Evolutionary conservation across 2,888 invertebrate species (phyloP), one percentile per base, ranked within the genome.

Genomic region (Drosophila sordidula): DNA sequence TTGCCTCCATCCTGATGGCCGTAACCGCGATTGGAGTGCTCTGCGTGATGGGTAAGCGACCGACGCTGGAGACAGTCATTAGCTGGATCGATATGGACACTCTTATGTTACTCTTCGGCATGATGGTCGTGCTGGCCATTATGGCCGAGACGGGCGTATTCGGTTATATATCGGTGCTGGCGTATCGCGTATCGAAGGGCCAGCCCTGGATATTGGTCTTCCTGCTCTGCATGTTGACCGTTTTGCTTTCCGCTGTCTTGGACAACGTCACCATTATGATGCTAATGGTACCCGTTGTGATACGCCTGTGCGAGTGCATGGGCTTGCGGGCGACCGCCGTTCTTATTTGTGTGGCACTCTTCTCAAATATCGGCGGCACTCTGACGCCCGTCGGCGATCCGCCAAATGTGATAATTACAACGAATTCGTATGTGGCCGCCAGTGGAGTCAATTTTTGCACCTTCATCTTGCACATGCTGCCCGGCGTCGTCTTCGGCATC

Each of bases 371-470:
- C 46, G 98, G 98, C 0, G 98, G 98, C 0, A 95, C 97, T 0
- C 94, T 96, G 12, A 98, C 98, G 0, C 97, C 98, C 0, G 96
- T 98, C 1, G 98, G 98, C 0, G 98, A 98, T 91, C 98, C 98
- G 0, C 98, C 98, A 78, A 92, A 92, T 70, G 89, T 92, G 29
- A 89, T 91, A 0, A 90, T 92, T 25, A 90, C 90, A 34, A 90
- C 91, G 6, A 90, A 92, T 58, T 16, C 51, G 4, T 38, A 38
- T 38, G 1, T 82, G 72, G 12, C 16, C 25, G 80, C 90, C 1
- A 12, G 58, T 0, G 96, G 96, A 6, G 94, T 98, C 6, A 95
- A 95, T 83, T 98, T 98, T 91, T 93, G 95, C 0, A 94, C 93
- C 0, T 98, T 98, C 90, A 95, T 95, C 0, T 75, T 95, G 0